Evolutionary conservation across 2,888 invertebrate genomes (phyloP).

Genomic region (Incurvaria masculella): DNA sequence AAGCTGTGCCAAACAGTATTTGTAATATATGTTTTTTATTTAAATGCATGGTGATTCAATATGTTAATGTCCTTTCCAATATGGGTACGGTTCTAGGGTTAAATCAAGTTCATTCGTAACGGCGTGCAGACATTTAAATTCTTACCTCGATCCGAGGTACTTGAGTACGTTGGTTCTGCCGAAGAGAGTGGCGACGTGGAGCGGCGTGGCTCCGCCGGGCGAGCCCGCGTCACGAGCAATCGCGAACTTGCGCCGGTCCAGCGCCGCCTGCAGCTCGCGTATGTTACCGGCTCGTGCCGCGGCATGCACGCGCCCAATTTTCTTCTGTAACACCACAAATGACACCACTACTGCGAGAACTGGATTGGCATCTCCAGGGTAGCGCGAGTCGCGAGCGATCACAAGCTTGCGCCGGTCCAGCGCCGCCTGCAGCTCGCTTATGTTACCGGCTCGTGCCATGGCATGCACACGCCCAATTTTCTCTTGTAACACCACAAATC

Average conservation of each 20-base stretch:
- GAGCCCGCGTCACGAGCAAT: slow-evolving; percentile 81
- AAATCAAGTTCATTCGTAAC: too few relatives aligned
- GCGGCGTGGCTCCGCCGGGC: slow-evolving; percentile 79
- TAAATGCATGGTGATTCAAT: too few relatives aligned
- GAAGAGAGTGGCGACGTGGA: slow-evolving; percentile 83
- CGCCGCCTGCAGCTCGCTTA: slow-evolving; percentile 80
- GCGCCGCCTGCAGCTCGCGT: slow-evolving; percentile 76
- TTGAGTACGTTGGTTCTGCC: slow-evolving; percentile 77
- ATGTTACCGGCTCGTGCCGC: slow-evolving; percentile 84
- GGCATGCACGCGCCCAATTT: slow-evolving; percentile 85
- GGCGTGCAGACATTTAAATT: too few relatives aligned
- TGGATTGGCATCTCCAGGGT: too few relatives aligned
- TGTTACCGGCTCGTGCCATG: slow-evolving; percentile 80
- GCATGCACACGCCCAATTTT: slow-evolving; percentile 88
- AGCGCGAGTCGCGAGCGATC: slow-evolving; percentile 84
- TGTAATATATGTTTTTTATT: too few relatives aligned
- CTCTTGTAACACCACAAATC: too few relatives aligned
- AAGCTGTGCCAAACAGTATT: too few relatives aligned
- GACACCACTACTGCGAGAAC: too few relatives aligned
- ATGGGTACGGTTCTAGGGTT: too few relatives aligned
- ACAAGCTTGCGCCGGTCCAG: slow-evolving; percentile 89
- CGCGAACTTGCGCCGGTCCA: slow-evolving; percentile 88
- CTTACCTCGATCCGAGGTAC: slow-evolving; percentile 54
- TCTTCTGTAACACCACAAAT: slow-evolving; percentile 58
- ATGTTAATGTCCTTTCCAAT: too few relatives aligned